Evolutionary conservation across 1,140 invertebrate species (phyloP).

Genomic region (Drosophila miranda): DNA sequence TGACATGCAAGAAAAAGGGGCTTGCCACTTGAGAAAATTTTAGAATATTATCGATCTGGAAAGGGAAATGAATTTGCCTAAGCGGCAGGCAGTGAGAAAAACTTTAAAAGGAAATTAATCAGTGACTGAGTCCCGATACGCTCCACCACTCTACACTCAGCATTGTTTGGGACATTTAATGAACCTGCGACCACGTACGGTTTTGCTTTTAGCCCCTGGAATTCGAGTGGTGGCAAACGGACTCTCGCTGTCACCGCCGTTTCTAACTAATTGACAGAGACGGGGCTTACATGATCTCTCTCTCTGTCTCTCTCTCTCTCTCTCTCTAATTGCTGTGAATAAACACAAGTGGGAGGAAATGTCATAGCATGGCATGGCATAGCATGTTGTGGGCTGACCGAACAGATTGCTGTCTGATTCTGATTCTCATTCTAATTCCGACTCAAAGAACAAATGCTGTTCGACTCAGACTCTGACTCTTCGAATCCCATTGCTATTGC

Average conservation of each 20-base stretch:
- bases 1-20: too few relatives aligned
- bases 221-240: constrained; percentile 27
- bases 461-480: constrained; percentile 3
- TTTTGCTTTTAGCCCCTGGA: constrained; percentile 24
- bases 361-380: background rate
- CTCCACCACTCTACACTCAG: background rate
- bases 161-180: constrained; percentile 57
- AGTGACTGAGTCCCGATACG: too few relatives aligned
- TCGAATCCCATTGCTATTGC: constrained; percentile 22
- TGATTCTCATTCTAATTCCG: constrained; percentile 6
- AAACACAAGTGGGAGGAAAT: constrained; percentile 15
- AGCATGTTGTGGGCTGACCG: constrained; percentile 29
- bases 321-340: constrained; percentile 58
- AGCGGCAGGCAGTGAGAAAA: background rate
- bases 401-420: constrained; percentile 65
- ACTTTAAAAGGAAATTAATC: constrained; percentile 2
- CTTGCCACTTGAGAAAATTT: constrained; percentile 27
- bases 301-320: background rate
- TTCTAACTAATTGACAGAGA: constrained; percentile 55
- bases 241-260: constrained; percentile 53
- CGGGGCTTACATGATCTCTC: constrained; percentile 42
- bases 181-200: constrained; percentile 30
- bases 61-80: constrained; percentile 35
- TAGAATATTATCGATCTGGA: constrained; percentile 29
- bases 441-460: constrained; percentile 19